Evolutionary conservation across 2,113 vertebrate genomes (phyloP), one percentile per base, ranked within the genome.

Genomic region (Perca fluviatilis): DNA sequence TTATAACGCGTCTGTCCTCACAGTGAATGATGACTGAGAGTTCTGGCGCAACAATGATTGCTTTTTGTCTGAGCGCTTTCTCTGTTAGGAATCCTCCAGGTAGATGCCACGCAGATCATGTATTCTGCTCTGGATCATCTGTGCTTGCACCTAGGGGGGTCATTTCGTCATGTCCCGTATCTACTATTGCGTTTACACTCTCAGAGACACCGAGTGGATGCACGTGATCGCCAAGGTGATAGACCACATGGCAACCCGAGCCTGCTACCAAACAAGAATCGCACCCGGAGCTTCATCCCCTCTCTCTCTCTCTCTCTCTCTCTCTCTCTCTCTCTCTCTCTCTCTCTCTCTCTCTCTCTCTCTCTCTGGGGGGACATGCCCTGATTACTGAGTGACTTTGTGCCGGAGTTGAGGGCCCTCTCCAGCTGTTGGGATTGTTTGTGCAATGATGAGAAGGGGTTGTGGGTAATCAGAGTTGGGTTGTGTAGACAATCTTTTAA

Each of bases 351-450:
- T 91, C 23, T 25, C 11, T 82, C 88, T 91, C 92, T 91, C 91
- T 92, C 86, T 89, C 27, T 27, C 27, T 27, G 27, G 86, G 85
- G 94, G 93, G 92, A 91, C 90, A 93, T 94, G 91, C 86, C 92
- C 93, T 95, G 94, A 95, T 95, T 95, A 94, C 88, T 91, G 89
- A 94, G 90, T 88, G 85, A 93, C 86, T 90, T 78, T 87, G 83
- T 80, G 85, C 72, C 40, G 74, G 60, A 83, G 86, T 91, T 80
- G 80, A 93, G 90, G 89, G 86, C 85, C 87, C 87, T 90, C 93
- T 94, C 88, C 85, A 91, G 92, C 80, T 90, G 92, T 89, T 89
- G 85, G 93, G 82, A 87, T 91, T 95, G 93, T 94, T 92, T 93
- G 89, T 92, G 87, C 88, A 68, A 77, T 79, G 85, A 93, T 90